Evolutionary conservation across 2,797 vertebrate genomes (phyloP).

Genomic region (Otolemur crassicaudatus): DNA sequence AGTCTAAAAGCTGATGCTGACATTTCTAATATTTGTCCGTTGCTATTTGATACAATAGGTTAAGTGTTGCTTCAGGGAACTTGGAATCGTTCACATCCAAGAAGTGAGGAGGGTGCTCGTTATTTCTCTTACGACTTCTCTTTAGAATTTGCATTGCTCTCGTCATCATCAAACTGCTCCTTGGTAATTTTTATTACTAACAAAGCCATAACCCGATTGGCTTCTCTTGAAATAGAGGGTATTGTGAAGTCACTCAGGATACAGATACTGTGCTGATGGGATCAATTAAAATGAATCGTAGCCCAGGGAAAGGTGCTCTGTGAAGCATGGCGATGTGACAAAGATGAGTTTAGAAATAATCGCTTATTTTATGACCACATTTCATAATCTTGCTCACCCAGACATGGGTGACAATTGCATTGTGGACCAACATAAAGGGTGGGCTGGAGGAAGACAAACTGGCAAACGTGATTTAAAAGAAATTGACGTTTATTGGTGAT

Average conservation of each 20-base stretch:
- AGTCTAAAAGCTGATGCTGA: conserved; percentile 66
- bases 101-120: conserved; percentile 33
- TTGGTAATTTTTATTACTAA: conserved; percentile 71
- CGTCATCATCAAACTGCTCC: conserved; percentile 39
- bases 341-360: conserved; percentile 68
- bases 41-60: conserved; percentile 66
- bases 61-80: conserved; percentile 74
- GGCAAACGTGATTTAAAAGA: conserved; percentile 38
- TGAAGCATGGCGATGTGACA: conserved; percentile 62
- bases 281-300: conserved; percentile 68
- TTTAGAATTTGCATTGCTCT: conserved; percentile 65
- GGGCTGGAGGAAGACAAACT: conserved; percentile 21
- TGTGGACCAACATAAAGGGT: conserved; percentile 10
- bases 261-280: conserved; percentile 50
- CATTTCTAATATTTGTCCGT: conserved; percentile 67
- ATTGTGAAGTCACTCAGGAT: conserved; percentile 54
- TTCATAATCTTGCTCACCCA: conserved; percentile 55
- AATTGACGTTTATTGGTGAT: conserved; percentile 22
- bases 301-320: conserved; percentile 61
- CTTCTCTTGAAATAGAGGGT: conserved; percentile 68
- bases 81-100: conserved; percentile 43
- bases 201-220: conserved; percentile 57
- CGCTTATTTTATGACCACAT: conserved; percentile 61
- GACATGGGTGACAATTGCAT: conserved; percentile 59
- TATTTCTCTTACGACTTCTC: conserved; percentile 69